Percentiles rank a stretch among this genome's conserved stretches.
phyloP scores from a whole-genome alignment of 2,797 vertebrate species.

The Anabas testudineus region DNA sequence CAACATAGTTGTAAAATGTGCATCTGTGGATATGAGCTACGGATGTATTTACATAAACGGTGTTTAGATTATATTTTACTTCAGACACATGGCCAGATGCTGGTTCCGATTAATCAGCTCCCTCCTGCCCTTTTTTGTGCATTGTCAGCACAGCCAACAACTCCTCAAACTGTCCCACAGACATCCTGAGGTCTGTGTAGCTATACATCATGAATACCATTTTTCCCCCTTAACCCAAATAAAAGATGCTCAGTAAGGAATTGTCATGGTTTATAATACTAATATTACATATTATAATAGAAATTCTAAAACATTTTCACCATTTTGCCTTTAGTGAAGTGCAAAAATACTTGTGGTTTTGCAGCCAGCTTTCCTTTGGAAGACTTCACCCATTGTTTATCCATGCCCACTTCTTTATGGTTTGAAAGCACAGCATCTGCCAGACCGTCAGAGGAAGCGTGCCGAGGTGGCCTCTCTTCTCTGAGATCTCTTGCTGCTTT shows the following conservation, averaged over 20 bases:
- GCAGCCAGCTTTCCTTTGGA: slow-evolving; percentile 48
- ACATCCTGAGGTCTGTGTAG: too few species aligned
- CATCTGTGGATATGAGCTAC: too few species aligned
- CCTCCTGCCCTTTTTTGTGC: too few species aligned
- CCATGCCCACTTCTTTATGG: slow-evolving; percentile 58
- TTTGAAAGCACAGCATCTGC: slow-evolving; percentile 68
- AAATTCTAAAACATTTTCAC: slow-evolving; percentile 8
- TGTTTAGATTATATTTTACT: too few species aligned
- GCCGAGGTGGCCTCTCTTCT: slow-evolving; percentile 56
- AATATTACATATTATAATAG: slow-evolving; percentile 1
- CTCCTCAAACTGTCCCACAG: too few species aligned
- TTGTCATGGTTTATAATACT: not conserved
- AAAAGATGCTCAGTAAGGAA: not conserved
- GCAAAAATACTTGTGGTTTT: slow-evolving; percentile 23
- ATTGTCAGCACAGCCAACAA: too few species aligned
- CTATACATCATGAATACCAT: not conserved
- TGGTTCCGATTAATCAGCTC: too few species aligned
- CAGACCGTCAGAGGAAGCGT: slow-evolving; percentile 70
- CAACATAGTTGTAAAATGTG: too few species aligned
- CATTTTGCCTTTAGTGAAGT: not conserved
- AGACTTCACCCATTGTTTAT: slow-evolving; percentile 54
- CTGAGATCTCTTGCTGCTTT: slow-evolving; percentile 74
- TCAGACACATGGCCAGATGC: too few species aligned
- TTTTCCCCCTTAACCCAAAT: not conserved
- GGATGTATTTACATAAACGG: too few species aligned